Percentiles rank a stretch among this genome's conserved stretches.
Evolutionary conservation across 2,888 invertebrate species (phyloP).

Genomic region (Apodemia mormo): DNA sequence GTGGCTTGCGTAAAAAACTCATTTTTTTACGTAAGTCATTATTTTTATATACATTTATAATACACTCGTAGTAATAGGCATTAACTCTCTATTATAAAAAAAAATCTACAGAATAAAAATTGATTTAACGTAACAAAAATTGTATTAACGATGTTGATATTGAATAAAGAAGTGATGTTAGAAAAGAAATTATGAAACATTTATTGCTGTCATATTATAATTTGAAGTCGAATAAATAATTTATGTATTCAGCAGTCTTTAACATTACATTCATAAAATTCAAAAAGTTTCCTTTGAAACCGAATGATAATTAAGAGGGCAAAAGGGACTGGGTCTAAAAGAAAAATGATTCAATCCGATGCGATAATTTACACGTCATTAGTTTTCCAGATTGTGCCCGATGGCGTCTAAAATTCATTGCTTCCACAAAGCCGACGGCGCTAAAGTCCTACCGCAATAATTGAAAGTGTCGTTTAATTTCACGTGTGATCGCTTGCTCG

Average conservation of each 20-base stretch:
- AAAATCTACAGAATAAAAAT: background rate
- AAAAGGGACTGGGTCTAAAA: slow-evolving; percentile 45
- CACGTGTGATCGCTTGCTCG: slow-evolving; percentile 49
- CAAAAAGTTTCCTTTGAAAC: slow-evolving; percentile 32
- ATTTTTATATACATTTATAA: too few species aligned
- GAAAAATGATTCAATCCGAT: slow-evolving; percentile 67
- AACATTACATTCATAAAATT: slow-evolving; percentile 24
- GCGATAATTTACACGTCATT: slow-evolving; percentile 76
- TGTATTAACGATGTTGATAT: background rate
- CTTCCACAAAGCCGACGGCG: slow-evolving; percentile 49
- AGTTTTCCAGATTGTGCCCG: slow-evolving; percentile 66
- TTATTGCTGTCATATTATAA: slow-evolving; percentile 4
- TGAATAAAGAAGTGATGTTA: background rate
- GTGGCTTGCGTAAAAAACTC: too few species aligned
- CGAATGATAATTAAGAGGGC: slow-evolving; percentile 36
- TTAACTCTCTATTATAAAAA: too few species aligned
- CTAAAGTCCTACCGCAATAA: slow-evolving; percentile 46
- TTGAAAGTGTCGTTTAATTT: slow-evolving; percentile 56
- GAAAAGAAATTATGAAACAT: background rate
- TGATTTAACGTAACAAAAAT: background rate
- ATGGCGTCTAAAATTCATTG: slow-evolving; percentile 57
- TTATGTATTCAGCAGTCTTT: slow-evolving; percentile 10
- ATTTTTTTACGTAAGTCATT: too few species aligned
- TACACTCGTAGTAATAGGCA: too few species aligned
- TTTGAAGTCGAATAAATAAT: slow-evolving; percentile 12